Conservation (phyloP, 2,888 invertebrate genomes). For the Cephus pulcher region DNA sequence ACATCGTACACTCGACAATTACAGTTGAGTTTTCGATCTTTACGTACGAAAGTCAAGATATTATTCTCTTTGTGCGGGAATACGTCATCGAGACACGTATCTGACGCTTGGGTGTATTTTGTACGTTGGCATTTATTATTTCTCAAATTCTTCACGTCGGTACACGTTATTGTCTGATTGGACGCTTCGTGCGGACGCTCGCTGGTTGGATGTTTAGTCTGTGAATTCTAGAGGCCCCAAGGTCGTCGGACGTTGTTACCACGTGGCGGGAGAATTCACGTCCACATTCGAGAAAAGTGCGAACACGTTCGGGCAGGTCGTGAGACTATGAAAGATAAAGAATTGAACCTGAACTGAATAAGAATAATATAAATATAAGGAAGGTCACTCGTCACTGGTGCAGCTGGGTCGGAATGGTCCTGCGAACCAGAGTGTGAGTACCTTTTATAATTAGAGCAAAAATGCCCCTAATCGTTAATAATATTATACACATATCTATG, state of each 20-base stretch:
- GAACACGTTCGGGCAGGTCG: not conserved
- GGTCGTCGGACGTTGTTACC: constrained; percentile 9
- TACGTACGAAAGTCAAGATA: not conserved
- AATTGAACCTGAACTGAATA: constrained; percentile 11
- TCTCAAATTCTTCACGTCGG: not conserved
- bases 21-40: not conserved
- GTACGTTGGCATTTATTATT: not conserved
- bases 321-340: constrained; percentile 9
- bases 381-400: constrained; percentile 8
- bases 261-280: constrained; percentile 18
- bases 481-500: not conserved
- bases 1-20: not conserved
- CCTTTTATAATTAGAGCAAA: not conserved
- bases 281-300: constrained; percentile 7
- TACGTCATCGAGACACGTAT: not conserved
- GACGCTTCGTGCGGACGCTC: not conserved
- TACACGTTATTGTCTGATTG: not conserved
- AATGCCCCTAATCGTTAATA: not conserved
- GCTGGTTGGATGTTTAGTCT: not conserved
- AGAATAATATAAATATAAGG: not conserved
- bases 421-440: constrained; percentile 24
- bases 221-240: not conserved
- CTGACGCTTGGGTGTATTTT: not conserved
- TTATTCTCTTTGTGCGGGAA: not conserved
- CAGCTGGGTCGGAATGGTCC: constrained; percentile 12